A percentile compares a stretch with the other conserved stretches of the same genome.
phyloP scores from a whole-genome alignment of 2,888 invertebrate genomes.

The Scrobipalpa atriplicella region DNA sequence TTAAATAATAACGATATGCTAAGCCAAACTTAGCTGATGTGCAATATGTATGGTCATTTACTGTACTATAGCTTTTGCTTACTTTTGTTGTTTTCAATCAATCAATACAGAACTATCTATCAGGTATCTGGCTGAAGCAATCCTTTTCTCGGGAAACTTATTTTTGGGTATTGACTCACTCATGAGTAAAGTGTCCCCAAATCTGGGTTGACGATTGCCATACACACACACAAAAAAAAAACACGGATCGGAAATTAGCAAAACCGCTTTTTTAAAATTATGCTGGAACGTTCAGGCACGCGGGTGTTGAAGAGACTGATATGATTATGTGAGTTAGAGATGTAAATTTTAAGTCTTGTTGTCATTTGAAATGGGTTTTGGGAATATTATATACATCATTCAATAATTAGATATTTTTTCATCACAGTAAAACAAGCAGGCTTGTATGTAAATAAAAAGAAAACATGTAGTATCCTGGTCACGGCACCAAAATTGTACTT shows the following conservation, averaged over 20 bases:
- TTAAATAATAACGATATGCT: no score
- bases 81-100: no score
- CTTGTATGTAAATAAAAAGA: background rate
- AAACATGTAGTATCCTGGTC: background rate
- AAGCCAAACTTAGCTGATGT: no score
- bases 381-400: constrained; percentile 40
- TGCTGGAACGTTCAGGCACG: background rate
- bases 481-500: background rate
- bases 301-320: constrained; percentile 64
- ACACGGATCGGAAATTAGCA: background rate
- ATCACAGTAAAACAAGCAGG: background rate
- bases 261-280: background rate
- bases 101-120: no score
- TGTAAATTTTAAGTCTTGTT: constrained; percentile 47
- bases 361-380: background rate
- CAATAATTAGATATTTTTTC: background rate
- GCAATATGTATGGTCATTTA: no score
- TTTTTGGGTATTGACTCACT: no score
- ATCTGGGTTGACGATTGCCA: no score
- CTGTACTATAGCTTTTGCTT: no score
- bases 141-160: no score
- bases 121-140: no score
- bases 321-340: constrained; percentile 61
- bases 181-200: no score
- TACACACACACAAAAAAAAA: no score